Base-by-base conservation (phyloP, 2,797 vertebrate species). In the Peromyscus aztecus region DNA sequence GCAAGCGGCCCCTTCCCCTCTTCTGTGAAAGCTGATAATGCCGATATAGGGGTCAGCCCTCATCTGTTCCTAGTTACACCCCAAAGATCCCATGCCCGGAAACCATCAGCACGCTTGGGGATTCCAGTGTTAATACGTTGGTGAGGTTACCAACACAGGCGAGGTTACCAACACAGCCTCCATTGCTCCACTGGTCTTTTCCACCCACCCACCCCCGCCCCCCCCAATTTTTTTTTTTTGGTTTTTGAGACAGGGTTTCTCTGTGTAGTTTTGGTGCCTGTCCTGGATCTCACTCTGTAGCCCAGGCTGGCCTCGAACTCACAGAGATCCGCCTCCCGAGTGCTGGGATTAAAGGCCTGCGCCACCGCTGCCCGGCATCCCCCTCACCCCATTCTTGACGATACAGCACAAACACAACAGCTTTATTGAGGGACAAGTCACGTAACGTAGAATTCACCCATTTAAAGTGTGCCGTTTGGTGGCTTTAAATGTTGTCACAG, bases 311-410 rank as follows among this genome's bases (percentile, higher is more conserved):
- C 52, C 52, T 55, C 14, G 3, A 55, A 55, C 52, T 55, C 52
- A 55, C 52, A 16, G 52, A 55, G 52, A 55, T 55, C 52, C 16
- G 52, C 52, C 52, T 55, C 52, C 52, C 13, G 14, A 52, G 52
- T 52, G 52, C 52, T 52, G 52, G 52, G 52, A 52, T 52, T 16
- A 52, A 52, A 52, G 52, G 52, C 14, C 0, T 52, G 52, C 14
- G 52, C 52, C 52, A 2, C 52, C 12, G 11, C 8, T 2, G 0
- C 52, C 52, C 14, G 13, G 52, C 52, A 16, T 52, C 52, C n/a
- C 9, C 4, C 49, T 55, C 3, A 37, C 49, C 40, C 19, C 7
- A 3, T 52, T 46, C 9, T 4, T 0, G 0, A 10, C 55, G 10
- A 52, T 34, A 76, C 63, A 83, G 16, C 6, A 14, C 83, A 61